phyloP scores from a whole-genome alignment of 35 echinoderm and acorn worm genomes.

The Heliocidaris erythrogramma region DNA sequence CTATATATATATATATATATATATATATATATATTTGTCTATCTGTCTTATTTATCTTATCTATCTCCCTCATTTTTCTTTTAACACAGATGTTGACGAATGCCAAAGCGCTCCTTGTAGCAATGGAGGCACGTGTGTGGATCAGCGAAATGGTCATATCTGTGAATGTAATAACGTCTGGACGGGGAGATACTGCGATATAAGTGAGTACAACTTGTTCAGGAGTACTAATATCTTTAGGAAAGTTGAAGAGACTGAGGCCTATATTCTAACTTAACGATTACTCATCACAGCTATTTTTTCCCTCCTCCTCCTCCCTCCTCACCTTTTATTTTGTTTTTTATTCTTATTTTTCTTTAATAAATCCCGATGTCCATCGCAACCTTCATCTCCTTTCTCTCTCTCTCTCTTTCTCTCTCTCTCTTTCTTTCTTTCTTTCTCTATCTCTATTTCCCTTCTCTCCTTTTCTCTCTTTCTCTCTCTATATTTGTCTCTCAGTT shows the following conservation, averaged over 20 bases:
- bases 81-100: constrained; percentile 24
- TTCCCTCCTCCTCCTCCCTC: background rate
- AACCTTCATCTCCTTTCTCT: too few species aligned
- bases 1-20: too few species aligned
- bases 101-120: constrained; percentile 26
- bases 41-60: background rate
- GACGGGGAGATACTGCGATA: constrained; percentile 44
- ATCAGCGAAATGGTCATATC: background rate
- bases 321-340: background rate
- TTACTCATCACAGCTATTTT: background rate
- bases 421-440: too few species aligned
- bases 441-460: background rate
- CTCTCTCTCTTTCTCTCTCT: background rate
- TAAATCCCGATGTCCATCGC: too few species aligned
- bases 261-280: background rate
- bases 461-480: background rate
- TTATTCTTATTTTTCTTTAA: too few species aligned
- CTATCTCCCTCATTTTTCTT: background rate
- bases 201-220: constrained; percentile 31
- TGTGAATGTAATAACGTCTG: background rate
- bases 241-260: too few species aligned
- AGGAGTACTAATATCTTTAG: too few species aligned
- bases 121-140: constrained; percentile 38
- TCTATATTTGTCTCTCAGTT: background rate
- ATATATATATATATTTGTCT: background rate